Base-by-base conservation (phyloP, 2,888 invertebrate genomes). In the Idaea aversata region DNA sequence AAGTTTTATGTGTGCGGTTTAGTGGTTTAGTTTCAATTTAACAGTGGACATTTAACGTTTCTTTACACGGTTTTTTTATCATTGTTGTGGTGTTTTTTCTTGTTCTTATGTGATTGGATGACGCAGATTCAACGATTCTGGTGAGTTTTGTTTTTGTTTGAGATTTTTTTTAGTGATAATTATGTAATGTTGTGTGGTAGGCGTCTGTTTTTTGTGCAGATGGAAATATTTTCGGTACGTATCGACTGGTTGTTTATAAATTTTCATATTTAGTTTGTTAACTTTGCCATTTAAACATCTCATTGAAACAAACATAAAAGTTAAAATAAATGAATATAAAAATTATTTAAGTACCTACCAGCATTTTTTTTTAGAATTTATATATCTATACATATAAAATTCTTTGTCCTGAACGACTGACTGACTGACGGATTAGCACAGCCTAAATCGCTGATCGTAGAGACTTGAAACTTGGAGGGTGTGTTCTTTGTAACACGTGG, bases 71-170 rank as follows among this genome's bases (percentile, higher is more conserved):
- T 47, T 47, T 47, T 47, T 36, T 36, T 5, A 7, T 47, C 47
- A 6, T 47, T 47, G 47, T 47, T 47, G 47, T 47, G 47, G 47
- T 47, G 47, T 47, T 13, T 47, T 47, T 7, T 47, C 47, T 7
- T 47, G 7, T 47, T 47, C 47, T 47, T 47, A 10, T 47, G 47
- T 47, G 47, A 47, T 47, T 47, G 47, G 47, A 47, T 47, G 47
- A 47, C 47, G 47, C 47, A 47, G 47, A 47, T 47, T 47, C 47
- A 47, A 47, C 47, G 47, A 47, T 47, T 47, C 47, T 47, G 47
- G 47, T 47, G 13, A 47, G 47, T 47, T 47, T 5, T 47, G 47
- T 47, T 47, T 47, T 47, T 47, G 47, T 47, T 47, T 47, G 47
- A 47, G 47, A 47, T 47, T 47, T 47, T n/a, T 25, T 47, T 47